Evolutionary conservation across 1,140 invertebrate species (phyloP).

Genomic region (Catajapyx aquilonaris): DNA sequence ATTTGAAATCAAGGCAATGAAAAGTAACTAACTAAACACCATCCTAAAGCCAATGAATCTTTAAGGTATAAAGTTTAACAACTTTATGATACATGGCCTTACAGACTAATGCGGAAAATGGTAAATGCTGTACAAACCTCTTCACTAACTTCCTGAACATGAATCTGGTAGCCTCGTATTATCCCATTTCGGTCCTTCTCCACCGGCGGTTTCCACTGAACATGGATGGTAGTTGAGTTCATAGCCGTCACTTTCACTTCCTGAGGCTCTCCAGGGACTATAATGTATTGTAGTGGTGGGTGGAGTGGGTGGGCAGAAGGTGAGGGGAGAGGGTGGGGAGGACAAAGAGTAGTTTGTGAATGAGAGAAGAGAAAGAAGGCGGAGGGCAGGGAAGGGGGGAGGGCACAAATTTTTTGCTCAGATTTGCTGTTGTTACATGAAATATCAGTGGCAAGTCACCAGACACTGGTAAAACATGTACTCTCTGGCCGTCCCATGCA

Average conservation of each 20-base stretch:
- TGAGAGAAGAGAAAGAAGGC: conserved; percentile 1
- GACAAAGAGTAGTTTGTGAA: conserved; percentile 3
- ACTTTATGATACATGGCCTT: too few species aligned
- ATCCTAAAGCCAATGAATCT: too few species aligned
- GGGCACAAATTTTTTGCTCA: too few species aligned
- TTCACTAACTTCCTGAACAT: conserved; percentile 74
- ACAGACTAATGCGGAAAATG: too few species aligned
- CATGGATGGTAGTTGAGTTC: conserved; percentile 82
- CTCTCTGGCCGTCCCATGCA: too few species aligned
- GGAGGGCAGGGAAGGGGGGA: conserved; percentile 4
- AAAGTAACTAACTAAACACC: too few species aligned
- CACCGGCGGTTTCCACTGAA: conserved; percentile 74
- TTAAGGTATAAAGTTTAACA: too few species aligned
- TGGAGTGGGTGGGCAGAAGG: background rate
- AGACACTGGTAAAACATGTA: too few species aligned
- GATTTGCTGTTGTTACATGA: too few species aligned
- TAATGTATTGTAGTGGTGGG: conserved; percentile 20
- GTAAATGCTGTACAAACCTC: too few species aligned
- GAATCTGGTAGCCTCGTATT: conserved; percentile 88
- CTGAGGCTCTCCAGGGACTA: conserved; percentile 90
- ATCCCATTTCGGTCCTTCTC: conserved; percentile 86
- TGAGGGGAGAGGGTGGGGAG: conserved; percentile 1
- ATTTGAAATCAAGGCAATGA: too few species aligned
- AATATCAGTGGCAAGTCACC: too few species aligned
- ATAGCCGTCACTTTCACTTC: conserved; percentile 65